These are phyloP conservation scores for Austrofundulus limnaeus DNA, from an alignment of 2,113 vertebrate species.

Conservation along the genomic window DNA sequence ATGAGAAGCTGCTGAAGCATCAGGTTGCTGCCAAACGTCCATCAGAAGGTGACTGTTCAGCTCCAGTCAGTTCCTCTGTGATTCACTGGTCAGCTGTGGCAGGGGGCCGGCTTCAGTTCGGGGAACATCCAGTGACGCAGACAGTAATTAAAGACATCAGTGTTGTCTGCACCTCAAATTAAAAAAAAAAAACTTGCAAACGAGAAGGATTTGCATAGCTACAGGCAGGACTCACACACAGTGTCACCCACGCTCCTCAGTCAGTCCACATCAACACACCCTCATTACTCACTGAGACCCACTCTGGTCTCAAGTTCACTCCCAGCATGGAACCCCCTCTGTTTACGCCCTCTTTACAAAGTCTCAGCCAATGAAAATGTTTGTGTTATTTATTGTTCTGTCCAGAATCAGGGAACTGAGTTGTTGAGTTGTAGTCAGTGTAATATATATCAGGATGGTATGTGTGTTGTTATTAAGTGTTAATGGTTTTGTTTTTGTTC, in stretches of 20 bases:
- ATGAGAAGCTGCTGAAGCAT: conserved; percentile 55
- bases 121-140: conserved; percentile 68
- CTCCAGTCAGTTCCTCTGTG: background rate
- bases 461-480: conserved; percentile 22
- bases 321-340: background rate
- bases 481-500: conserved; percentile 48
- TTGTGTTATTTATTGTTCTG: conserved; percentile 29
- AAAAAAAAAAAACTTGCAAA: conserved; percentile 45
- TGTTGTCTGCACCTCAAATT: conserved; percentile 12
- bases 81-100: conserved; percentile 1
- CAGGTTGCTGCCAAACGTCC: conserved; percentile 51
- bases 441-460: conserved; percentile 37
- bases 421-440: conserved; percentile 42
- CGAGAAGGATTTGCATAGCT: conserved; percentile 39
- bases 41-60: conserved; percentile 4
- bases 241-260: conserved; percentile 33
- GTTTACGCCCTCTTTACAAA: too few species aligned
- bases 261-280: conserved; percentile 42
- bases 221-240: conserved; percentile 43
- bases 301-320: too few species aligned
- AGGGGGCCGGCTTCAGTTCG: conserved; percentile 18
- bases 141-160: conserved; percentile 55
- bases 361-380: too few species aligned
- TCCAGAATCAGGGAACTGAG: conserved; percentile 1
- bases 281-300: conserved; percentile 51